Conservation (phyloP, 2,113 vertebrate genomes). For the Myocastor coypus region DNA sequence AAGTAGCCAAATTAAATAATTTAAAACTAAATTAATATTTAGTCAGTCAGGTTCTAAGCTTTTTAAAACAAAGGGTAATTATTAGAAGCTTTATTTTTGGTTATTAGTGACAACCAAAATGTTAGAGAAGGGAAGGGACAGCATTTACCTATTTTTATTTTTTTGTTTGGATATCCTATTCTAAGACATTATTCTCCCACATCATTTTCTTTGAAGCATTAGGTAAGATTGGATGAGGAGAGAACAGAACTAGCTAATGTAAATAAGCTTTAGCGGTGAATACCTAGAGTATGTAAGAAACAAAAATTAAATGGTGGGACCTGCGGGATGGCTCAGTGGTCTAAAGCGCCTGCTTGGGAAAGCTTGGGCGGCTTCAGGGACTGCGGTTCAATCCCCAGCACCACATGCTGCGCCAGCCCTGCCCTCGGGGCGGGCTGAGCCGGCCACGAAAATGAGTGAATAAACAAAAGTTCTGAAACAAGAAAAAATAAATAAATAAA, state of each 20-base stretch:
- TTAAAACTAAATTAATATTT: slow-evolving; percentile 25
- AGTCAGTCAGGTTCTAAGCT: neutral
- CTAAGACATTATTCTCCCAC: neutral
- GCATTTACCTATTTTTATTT: neutral
- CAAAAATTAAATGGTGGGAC: neutral
- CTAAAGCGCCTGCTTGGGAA: no score
- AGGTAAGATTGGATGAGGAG: neutral
- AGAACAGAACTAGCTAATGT: neutral
- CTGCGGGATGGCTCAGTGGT: no score
- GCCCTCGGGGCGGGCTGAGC: no score
- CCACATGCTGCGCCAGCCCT: no score
- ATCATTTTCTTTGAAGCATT: slow-evolving; percentile 4
- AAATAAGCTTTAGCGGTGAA: no score
- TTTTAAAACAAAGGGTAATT: neutral
- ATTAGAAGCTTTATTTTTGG: neutral
- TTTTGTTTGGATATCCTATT: neutral
- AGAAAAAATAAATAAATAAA: no score
- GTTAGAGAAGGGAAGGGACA: neutral
- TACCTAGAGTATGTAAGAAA: neutral
- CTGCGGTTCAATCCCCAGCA: no score
- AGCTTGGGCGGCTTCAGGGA: no score
- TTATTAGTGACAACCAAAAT: neutral
- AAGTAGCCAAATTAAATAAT: slow-evolving; percentile 11
- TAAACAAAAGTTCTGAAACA: no score
- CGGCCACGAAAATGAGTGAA: no score